Evolutionary conservation across 2,113 vertebrate species (phyloP).

Genomic region (Sminthopsis crassicaudata): DNA sequence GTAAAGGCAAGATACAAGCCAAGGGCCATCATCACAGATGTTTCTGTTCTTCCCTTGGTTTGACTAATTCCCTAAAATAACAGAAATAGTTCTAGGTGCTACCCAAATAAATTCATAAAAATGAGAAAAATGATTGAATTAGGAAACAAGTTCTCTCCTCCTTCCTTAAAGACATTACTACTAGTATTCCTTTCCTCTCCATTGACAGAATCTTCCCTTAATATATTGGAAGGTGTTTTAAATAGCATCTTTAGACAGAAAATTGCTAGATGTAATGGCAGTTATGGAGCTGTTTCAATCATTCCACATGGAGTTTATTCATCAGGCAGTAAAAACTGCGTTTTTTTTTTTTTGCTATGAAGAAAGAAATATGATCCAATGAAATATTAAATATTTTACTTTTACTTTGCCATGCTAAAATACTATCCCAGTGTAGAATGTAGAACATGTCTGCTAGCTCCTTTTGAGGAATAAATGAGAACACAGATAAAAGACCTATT

Average conservation of each 20-base stretch:
- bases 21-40: not conserved
- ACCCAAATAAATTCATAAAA: not conserved
- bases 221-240: not conserved
- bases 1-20: not conserved
- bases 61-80: not conserved
- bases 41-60: not conserved
- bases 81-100: not conserved
- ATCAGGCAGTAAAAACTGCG: not conserved
- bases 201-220: not conserved
- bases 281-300: not conserved
- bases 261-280: not conserved
- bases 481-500: slow-evolving; percentile 8
- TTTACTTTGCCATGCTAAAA: not conserved
- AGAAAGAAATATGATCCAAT: not conserved
- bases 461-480: slow-evolving; percentile 22
- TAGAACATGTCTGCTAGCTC: not conserved
- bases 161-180: not conserved
- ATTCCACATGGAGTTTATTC: not conserved
- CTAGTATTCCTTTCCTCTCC: not conserved
- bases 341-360: not conserved
- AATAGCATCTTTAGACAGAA: not conserved
- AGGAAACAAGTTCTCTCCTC: not conserved
- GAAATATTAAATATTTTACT: not conserved
- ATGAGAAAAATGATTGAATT: not conserved
- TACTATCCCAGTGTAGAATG: not conserved